These are phyloP conservation scores for Stercorarius parasiticus DNA, from an alignment of 2,113 vertebrate genomes.

Conservation along the genomic window DNA sequence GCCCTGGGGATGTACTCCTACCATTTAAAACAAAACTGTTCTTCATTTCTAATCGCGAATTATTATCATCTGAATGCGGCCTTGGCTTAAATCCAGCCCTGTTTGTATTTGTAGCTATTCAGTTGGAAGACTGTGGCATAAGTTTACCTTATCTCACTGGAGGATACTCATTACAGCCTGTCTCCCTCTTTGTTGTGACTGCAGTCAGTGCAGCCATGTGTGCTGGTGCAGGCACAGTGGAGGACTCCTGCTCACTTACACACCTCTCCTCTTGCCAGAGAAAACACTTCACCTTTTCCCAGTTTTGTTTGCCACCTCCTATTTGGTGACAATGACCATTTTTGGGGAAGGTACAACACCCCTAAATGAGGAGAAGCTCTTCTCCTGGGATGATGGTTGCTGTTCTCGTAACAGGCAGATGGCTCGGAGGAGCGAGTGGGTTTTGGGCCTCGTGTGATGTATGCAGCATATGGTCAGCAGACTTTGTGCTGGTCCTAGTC, in stretches of 20 bases:
- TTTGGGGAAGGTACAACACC: background rate
- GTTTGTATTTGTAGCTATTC: constrained; percentile 23
- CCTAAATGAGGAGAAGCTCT: background rate
- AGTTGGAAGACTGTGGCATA: background rate
- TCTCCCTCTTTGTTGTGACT: background rate
- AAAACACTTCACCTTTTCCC: background rate
- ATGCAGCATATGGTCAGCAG: background rate
- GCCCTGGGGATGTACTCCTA: background rate
- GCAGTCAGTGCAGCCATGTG: background rate
- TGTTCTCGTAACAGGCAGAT: background rate
- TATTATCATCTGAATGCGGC: background rate
- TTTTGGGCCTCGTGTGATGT: accelerated
- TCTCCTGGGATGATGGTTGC: background rate
- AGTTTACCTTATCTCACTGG: background rate
- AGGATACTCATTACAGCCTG: background rate
- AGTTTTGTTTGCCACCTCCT: background rate
- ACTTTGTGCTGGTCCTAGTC: background rate
- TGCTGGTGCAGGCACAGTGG: background rate
- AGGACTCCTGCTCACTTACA: background rate
- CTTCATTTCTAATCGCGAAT: background rate
- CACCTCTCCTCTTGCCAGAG: background rate
- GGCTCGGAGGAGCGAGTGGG: background rate
- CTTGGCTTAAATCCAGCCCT: constrained; percentile 25
- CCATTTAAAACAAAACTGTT: constrained; percentile 1
- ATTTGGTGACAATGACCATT: background rate